Conservation (phyloP, 2,888 invertebrate species). For the Shargacucullia verbasci region DNA sequence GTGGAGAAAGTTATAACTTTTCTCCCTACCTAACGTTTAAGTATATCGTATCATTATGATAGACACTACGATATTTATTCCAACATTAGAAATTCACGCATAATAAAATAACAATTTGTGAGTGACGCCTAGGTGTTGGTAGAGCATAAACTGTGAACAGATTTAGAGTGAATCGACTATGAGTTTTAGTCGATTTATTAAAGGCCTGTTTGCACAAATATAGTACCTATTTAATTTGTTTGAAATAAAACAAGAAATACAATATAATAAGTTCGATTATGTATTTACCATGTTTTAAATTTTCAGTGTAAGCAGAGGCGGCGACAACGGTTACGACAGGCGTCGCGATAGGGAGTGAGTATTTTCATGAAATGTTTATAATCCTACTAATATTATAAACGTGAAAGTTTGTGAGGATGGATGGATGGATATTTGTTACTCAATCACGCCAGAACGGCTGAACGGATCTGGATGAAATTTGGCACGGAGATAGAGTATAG, state of each 20-base stretch:
- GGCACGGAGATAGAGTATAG: too few species aligned
- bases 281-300: constrained; percentile 27
- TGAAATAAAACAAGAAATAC: too few species aligned
- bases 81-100: constrained; percentile 68
- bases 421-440: too few species aligned
- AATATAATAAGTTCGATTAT: too few species aligned
- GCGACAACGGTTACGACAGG: constrained; percentile 87
- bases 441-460: too few species aligned
- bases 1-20: too few species aligned
- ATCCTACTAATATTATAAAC: too few species aligned
- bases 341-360: constrained; percentile 90
- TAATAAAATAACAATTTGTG: constrained; percentile 43
- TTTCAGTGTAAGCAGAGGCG: constrained; percentile 80
- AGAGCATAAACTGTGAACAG: constrained; percentile 70
- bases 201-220: constrained; percentile 82
- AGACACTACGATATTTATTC: too few species aligned
- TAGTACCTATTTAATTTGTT: constrained; percentile 22
- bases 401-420: too few species aligned
- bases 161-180: constrained; percentile 75
- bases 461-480: too few species aligned
- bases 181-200: constrained; percentile 70
- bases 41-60: too few species aligned
- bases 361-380: constrained; percentile 6
- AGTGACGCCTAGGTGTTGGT: constrained; percentile 72
- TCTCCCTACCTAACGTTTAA: too few species aligned